Evolutionary conservation across 2,888 invertebrate genomes (phyloP).

Genomic region (Mesorhabditis belari): DNA sequence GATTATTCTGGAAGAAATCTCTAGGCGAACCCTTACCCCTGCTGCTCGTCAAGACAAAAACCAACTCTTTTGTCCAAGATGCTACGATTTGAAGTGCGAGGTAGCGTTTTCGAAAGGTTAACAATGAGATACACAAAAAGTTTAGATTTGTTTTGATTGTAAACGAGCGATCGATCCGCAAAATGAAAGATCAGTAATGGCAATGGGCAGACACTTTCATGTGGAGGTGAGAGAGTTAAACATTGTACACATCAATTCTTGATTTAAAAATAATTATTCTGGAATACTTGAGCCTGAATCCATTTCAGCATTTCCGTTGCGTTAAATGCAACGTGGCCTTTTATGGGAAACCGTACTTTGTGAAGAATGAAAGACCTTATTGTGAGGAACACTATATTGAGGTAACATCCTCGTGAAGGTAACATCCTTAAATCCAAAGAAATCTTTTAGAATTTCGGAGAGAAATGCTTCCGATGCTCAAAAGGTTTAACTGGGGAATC

Average conservation of each 20-base stretch:
- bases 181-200: conserved; percentile 17
- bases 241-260: neutral
- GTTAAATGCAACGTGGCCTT: conserved; percentile 91
- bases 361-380: conserved; percentile 55
- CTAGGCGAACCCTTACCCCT: conserved; percentile 10
- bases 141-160: conserved; percentile 16
- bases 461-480: conserved; percentile 23
- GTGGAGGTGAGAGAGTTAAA: conserved; percentile 9
- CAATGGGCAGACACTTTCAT: conserved; percentile 25
- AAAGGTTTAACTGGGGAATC: conserved; percentile 12
- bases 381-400: conserved; percentile 83
- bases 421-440: neutral
- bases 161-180: conserved; percentile 22
- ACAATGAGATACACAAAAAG: neutral
- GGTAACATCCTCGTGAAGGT: conserved; percentile 1
- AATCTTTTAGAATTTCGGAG: conserved; percentile 8
- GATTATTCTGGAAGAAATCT: too few relatives aligned
- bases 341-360: conserved; percentile 85
- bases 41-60: conserved; percentile 12
- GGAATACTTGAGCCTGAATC: too few relatives aligned
- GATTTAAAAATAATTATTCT: too few relatives aligned
- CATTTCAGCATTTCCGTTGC: conserved; percentile 83
- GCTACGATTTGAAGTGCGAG: conserved; percentile 24
- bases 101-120: too few relatives aligned
- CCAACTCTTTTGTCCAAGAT: conserved; percentile 17